These are phyloP conservation scores for Oreochromis tanganicae DNA, from an alignment of 2,113 vertebrate genomes.

Conservation along the genomic window DNA sequence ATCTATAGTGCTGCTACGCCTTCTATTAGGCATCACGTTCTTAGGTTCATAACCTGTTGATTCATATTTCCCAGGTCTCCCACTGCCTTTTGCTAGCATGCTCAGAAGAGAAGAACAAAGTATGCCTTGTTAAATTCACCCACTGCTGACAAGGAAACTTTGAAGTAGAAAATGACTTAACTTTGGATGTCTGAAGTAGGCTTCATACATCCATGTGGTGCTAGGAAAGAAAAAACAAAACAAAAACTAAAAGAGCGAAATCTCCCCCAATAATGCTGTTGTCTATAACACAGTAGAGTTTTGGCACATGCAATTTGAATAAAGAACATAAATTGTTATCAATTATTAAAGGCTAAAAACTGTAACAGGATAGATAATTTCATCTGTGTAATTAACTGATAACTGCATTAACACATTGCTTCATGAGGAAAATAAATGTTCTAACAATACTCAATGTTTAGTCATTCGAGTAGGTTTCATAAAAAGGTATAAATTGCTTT, in stretches of 20 bases:
- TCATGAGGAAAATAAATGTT: neutral
- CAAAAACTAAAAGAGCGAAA: neutral
- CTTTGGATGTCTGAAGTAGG: neutral
- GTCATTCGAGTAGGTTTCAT: neutral
- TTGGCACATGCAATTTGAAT: neutral
- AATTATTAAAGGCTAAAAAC: neutral
- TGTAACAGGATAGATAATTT: accelerated
- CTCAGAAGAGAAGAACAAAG: neutral
- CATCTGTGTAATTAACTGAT: neutral
- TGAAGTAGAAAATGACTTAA: neutral
- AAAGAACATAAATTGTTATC: neutral
- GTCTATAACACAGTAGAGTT: accelerated
- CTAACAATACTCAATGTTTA: neutral
- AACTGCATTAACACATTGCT: neutral
- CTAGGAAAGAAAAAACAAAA: neutral
- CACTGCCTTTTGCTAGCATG: neutral
- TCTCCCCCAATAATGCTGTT: accelerated
- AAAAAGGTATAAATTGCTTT: neutral
- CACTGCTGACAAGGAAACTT: neutral
- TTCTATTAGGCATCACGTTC: neutral
- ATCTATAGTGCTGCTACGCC: neutral
- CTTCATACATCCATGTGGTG: accelerated
- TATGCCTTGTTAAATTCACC: neutral
- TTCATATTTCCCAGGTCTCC: neutral
- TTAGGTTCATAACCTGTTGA: neutral